Percentiles rank a stretch among this genome's conserved stretches.
phyloP scores from a whole-genome alignment of 1,140 invertebrate species.

The Drosophila triauraria region DNA sequence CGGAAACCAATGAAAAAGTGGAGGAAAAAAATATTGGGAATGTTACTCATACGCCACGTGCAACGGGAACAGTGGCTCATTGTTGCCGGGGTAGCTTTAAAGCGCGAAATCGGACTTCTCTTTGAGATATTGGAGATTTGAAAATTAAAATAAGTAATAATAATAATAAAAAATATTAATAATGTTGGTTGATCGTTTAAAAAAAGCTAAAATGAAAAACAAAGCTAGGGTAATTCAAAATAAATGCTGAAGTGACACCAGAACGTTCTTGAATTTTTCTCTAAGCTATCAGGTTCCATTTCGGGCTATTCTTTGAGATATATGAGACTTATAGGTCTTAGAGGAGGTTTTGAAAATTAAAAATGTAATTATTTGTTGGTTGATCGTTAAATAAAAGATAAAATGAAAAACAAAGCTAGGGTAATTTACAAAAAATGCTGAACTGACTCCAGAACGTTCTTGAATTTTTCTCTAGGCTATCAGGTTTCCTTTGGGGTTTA shows the following conservation, averaged over 20 bases:
- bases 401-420: too few species aligned
- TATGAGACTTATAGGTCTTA: neutral
- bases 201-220: too few species aligned
- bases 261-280: too few species aligned
- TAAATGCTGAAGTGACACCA: too few species aligned
- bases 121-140: neutral
- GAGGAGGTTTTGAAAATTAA: neutral
- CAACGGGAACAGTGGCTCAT: slow-evolving; percentile 42
- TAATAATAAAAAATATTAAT: neutral
- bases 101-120: neutral
- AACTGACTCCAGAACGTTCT: too few species aligned
- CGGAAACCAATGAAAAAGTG: slow-evolving; percentile 39
- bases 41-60: slow-evolving; percentile 78
- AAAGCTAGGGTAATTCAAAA: too few species aligned
- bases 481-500: too few species aligned
- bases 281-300: too few species aligned
- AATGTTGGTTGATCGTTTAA: neutral
- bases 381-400: neutral
- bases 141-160: too few species aligned
- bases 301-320: too few species aligned
- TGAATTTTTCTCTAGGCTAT: too few species aligned
- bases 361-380: neutral
- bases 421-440: too few species aligned
- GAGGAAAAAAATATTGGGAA: slow-evolving; percentile 54
- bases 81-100: neutral